These are phyloP conservation scores for Rhinogobio ventralis DNA, from an alignment of 2,797 vertebrate genomes.

Conservation along the genomic window DNA sequence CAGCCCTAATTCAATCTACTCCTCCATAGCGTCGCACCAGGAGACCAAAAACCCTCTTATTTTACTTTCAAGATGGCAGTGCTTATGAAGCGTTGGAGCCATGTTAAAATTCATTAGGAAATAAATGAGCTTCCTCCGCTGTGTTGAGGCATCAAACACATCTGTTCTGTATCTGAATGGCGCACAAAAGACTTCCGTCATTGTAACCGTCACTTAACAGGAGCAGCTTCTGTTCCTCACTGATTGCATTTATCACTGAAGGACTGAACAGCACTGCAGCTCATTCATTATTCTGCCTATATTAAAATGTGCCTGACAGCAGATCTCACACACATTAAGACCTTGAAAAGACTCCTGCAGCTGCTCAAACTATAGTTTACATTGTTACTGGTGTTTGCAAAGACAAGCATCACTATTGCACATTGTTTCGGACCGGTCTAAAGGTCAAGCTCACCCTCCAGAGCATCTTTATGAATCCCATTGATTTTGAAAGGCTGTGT, in stretches of 20 bases:
- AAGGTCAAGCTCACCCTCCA: neutral
- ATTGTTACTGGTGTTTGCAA: neutral
- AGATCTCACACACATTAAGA: constrained; percentile 16
- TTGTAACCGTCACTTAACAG: constrained; percentile 1
- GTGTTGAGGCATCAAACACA: constrained; percentile 26
- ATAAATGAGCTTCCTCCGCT: constrained; percentile 13
- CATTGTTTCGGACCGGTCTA: neutral
- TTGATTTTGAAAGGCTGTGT: neutral
- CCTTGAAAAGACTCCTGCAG: constrained; percentile 7
- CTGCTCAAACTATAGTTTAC: neutral
- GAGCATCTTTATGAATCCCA: neutral
- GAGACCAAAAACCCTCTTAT: neutral
- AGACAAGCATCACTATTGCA: neutral
- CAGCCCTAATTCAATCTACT: neutral
- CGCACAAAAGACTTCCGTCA: constrained; percentile 29
- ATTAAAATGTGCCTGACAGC: constrained; percentile 33
- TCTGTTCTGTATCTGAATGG: constrained; percentile 21
- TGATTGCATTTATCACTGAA: constrained; percentile 17
- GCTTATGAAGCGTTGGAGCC: neutral
- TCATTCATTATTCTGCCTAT: neutral
- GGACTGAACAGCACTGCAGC: neutral
- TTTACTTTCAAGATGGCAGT: neutral
- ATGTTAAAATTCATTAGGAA: constrained; percentile 25
- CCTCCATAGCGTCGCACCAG: neutral
- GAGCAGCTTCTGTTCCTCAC: neutral